Conservation (phyloP, 1,140 invertebrate genomes). For the Stenopsyche tienmushanensis region DNA sequence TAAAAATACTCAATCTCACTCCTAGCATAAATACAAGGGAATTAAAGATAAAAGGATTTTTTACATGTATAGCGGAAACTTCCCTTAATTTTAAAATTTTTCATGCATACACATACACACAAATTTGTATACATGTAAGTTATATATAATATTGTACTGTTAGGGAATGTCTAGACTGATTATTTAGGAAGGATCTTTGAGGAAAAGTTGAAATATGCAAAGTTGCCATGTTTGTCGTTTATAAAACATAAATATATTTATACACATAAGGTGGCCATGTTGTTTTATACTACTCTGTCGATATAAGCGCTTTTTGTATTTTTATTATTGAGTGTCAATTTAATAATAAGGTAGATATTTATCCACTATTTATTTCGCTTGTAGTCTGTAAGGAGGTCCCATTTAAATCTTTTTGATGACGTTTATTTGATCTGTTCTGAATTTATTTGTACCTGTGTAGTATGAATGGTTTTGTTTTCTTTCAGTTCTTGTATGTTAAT, state of each 20-base stretch:
- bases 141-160: constrained; percentile 6
- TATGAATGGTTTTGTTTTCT: constrained; percentile 3
- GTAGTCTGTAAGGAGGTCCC: constrained; percentile 20
- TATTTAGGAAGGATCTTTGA: constrained; percentile 30
- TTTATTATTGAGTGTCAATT: constrained; percentile 38
- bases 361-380: constrained; percentile 33
- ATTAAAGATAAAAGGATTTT: too few species aligned
- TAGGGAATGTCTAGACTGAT: constrained; percentile 41
- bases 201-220: constrained; percentile 8
- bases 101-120: too few species aligned
- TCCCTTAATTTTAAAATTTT: too few species aligned
- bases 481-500: not conserved
- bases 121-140: not conserved
- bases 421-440: too few species aligned
- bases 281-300: constrained; percentile 28
- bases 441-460: constrained; percentile 1
- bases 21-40: too few species aligned
- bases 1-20: too few species aligned
- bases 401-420: constrained; percentile 17
- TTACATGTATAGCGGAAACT: too few species aligned
- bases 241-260: not conserved
- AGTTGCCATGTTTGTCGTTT: constrained; percentile 24
- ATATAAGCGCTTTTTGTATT: constrained; percentile 40
- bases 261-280: constrained; percentile 34
- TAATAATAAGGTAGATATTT: constrained; percentile 26